These are phyloP conservation scores for Mionectes olivaceus DNA, from an alignment of 2,797 vertebrate genomes.

Conservation along the genomic window DNA sequence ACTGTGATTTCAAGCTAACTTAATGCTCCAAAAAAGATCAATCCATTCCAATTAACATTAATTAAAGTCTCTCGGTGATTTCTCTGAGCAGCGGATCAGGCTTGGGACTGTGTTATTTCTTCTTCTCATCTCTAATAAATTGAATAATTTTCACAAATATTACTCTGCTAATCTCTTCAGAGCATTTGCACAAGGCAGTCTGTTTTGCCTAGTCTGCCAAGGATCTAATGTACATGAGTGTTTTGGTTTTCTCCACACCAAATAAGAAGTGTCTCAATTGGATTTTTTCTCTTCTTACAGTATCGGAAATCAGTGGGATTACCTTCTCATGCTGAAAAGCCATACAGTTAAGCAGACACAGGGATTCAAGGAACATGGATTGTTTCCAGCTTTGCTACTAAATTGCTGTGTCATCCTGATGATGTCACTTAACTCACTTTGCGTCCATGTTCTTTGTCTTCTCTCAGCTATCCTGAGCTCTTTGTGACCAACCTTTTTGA, in stretches of 20 bases:
- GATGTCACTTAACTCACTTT: background rate
- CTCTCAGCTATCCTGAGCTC: background rate
- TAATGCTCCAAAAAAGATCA: background rate
- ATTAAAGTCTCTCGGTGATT: background rate
- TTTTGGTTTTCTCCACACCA: background rate
- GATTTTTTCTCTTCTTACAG: background rate
- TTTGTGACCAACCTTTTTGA: background rate
- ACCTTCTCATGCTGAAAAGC: background rate
- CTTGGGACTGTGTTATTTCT: background rate
- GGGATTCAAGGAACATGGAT: background rate
- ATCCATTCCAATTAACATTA: background rate
- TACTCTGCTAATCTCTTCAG: background rate
- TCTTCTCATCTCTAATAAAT: background rate
- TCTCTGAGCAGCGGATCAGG: background rate
- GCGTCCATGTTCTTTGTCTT: background rate
- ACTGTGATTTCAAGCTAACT: background rate
- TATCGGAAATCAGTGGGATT: background rate
- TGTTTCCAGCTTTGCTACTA: background rate
- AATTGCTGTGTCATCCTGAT: background rate
- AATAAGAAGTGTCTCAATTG: background rate
- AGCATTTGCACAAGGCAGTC: background rate
- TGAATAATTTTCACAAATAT: background rate
- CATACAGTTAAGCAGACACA: background rate
- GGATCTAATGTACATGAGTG: background rate
- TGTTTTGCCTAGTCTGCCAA: background rate